Percentiles rank a stretch among this genome's conserved stretches.
phyloP scores from a whole-genome alignment of 2,113 vertebrate species.

The Chloropsis hardwickii region DNA sequence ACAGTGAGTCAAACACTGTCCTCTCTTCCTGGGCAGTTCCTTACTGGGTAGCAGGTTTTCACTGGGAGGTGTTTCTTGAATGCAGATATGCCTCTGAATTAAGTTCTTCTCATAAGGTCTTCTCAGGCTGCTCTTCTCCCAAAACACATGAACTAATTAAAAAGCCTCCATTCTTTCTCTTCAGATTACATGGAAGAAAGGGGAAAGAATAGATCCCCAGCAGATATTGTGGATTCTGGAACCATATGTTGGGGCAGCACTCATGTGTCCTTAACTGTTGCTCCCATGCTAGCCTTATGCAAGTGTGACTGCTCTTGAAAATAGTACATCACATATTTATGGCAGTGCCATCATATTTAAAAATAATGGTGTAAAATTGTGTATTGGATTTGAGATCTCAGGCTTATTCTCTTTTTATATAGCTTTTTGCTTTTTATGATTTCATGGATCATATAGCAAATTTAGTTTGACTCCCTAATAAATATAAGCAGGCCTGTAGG shows the following conservation, averaged over 20 bases:
- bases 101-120: neutral
- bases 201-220: neutral
- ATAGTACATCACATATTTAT: neutral
- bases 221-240: neutral
- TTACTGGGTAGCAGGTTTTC: neutral
- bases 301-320: neutral
- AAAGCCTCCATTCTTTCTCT: neutral
- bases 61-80: neutral
- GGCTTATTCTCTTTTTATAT: neutral
- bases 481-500: conserved; percentile 2
- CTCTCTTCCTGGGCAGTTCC: neutral
- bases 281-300: neutral
- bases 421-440: neutral
- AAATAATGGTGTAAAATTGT: neutral
- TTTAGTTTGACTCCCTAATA: neutral
- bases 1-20: neutral
- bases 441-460: neutral
- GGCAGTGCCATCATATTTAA: neutral
- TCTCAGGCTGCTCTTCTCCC: neutral
- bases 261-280: neutral
- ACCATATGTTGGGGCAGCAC: accelerated
- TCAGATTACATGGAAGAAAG: neutral
- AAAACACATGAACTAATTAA: neutral
- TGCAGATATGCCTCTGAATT: neutral
- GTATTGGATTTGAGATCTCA: neutral